Evolutionary conservation across 2,797 vertebrate species (phyloP).

Genomic region (Gouania willdenowi): DNA sequence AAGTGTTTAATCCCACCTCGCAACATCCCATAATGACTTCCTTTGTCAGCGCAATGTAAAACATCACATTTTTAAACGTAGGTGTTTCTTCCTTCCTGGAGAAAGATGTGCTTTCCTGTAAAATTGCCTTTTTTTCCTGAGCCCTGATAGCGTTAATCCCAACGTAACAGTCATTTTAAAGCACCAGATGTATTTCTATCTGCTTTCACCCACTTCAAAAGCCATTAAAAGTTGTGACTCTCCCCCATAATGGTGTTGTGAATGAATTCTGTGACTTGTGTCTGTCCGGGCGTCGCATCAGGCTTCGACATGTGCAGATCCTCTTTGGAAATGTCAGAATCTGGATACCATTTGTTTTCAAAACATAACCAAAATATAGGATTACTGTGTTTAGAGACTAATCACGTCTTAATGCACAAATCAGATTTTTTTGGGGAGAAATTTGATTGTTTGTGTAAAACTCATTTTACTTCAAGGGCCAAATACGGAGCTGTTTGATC

Average conservation of each 20-base stretch:
- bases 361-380: too few species aligned
- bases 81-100: constrained; percentile 48
- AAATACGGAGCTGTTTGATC: too few species aligned
- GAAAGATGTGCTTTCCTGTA: constrained; percentile 57
- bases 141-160: constrained; percentile 68
- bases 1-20: constrained; percentile 46
- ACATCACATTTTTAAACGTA: constrained; percentile 35
- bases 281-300: constrained; percentile 25
- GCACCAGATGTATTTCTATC: constrained; percentile 33
- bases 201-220: constrained; percentile 49
- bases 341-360: too few species aligned
- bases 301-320: constrained; percentile 9
- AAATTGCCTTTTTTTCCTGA: constrained; percentile 65
- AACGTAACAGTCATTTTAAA: constrained; percentile 57
- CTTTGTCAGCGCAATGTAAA: constrained; percentile 60
- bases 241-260: constrained; percentile 56
- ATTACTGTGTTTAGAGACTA: too few species aligned
- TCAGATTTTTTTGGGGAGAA: too few species aligned
- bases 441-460: too few species aligned
- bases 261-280: constrained; percentile 35
- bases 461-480: too few species aligned
- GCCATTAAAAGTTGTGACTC: constrained; percentile 72
- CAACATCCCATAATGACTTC: constrained; percentile 53
- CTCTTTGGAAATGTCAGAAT: too few species aligned
- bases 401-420: too few species aligned